phyloP scores from a whole-genome alignment of 2,888 invertebrate species.

The Noctua fimbriata region DNA sequence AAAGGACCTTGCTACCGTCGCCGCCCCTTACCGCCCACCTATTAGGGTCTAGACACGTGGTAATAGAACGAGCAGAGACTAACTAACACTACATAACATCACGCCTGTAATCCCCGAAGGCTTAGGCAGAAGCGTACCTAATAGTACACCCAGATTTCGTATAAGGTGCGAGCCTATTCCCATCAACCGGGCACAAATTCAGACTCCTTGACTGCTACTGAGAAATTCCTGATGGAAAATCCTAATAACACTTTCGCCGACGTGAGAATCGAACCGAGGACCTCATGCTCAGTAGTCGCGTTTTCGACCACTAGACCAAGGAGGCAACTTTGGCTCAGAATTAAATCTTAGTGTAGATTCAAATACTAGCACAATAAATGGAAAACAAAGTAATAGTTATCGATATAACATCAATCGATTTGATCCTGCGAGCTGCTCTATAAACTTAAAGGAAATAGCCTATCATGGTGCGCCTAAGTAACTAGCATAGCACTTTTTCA shows the following conservation, averaged over 20 bases:
- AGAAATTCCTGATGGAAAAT: too few species aligned
- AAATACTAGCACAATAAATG: background rate
- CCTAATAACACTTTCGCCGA: too few species aligned
- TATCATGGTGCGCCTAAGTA: constrained; percentile 10
- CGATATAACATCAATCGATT: constrained; percentile 2
- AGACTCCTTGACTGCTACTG: too few species aligned
- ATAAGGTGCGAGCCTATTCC: too few species aligned
- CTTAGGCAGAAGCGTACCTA: too few species aligned
- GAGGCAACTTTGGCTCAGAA: background rate
- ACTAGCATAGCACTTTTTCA: background rate
- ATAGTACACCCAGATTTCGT: too few species aligned
- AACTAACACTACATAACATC: background rate
- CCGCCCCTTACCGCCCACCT: constrained; percentile 36
- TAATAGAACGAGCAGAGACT: background rate
- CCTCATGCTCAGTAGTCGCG: too few species aligned
- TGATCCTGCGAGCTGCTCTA: background rate
- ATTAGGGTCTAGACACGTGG: background rate
- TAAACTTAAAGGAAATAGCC: background rate
- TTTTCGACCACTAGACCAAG: too few species aligned
- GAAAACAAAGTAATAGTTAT: constrained; percentile 14
- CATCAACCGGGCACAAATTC: too few species aligned
- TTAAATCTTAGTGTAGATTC: too few species aligned
- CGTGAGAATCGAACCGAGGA: too few species aligned
- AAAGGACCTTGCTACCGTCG: constrained; percentile 54
- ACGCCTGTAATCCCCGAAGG: too few species aligned